Conservation (phyloP, 2,888 invertebrate species). For the Osedax frankpressi region DNA sequence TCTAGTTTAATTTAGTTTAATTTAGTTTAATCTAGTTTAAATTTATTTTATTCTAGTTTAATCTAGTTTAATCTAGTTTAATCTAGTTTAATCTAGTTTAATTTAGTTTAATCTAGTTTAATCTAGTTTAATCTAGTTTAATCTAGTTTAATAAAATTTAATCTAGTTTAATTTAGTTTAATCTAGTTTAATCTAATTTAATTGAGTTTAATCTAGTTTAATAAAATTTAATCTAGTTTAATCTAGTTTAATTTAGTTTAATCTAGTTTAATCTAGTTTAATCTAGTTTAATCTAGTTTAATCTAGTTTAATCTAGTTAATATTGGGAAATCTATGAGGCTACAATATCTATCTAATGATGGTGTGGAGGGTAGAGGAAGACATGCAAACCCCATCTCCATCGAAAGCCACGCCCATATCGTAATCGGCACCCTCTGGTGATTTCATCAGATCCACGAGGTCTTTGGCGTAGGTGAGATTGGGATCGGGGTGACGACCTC, state of each 20-base stretch:
- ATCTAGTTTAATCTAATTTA: neutral
- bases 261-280: neutral
- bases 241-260: neutral
- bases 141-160: too few relatives aligned
- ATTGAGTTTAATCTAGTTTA: too few relatives aligned
- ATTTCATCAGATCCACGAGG: conserved; percentile 57
- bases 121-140: neutral
- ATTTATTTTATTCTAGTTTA: neutral
- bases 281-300: neutral
- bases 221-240: too few relatives aligned
- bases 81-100: neutral
- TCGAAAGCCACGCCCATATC: conserved; percentile 93
- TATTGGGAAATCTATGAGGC: too few relatives aligned
- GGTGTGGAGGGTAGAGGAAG: too few relatives aligned
- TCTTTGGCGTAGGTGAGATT: conserved; percentile 79
- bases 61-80: conserved; percentile 1
- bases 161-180: neutral
- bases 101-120: neutral
- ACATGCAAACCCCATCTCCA: conserved; percentile 74
- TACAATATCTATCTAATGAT: too few relatives aligned
- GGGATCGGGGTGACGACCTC: conserved; percentile 86
- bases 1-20: neutral
- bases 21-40: neutral
- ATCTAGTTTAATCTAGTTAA: neutral
- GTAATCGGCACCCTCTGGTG: conserved; percentile 50